Percentiles rank a stretch among this genome's conserved stretches.
These are phyloP conservation scores for Lepeophtheirus nordmannii DNA, from an alignment of 2,888 invertebrate species.

Conservation along the genomic window DNA sequence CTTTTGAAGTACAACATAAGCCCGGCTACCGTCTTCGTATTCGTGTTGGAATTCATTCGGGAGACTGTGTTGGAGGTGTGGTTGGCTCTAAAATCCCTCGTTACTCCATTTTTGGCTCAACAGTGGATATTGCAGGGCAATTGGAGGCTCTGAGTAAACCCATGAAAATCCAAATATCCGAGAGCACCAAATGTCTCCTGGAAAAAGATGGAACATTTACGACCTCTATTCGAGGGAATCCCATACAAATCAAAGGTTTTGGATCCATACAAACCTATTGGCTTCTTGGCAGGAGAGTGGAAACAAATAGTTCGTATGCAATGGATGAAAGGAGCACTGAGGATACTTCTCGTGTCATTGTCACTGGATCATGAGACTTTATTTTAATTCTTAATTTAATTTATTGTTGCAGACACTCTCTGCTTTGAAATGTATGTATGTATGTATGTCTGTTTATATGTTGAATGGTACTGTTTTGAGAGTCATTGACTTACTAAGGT, in stretches of 20 bases:
- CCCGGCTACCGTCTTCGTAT: slow-evolving; percentile 21
- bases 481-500: too few relatives aligned
- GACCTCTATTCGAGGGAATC: neutral
- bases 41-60: slow-evolving; percentile 22
- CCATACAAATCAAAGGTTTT: neutral
- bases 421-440: too few relatives aligned
- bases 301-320: too few relatives aligned
- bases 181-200: neutral
- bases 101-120: slow-evolving; percentile 22
- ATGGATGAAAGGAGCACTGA: too few relatives aligned
- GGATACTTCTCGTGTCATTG: too few relatives aligned
- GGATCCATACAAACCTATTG: slow-evolving; percentile 9
- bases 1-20: slow-evolving; percentile 23
- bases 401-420: too few relatives aligned
- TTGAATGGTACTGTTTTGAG: too few relatives aligned
- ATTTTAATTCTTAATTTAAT: too few relatives aligned
- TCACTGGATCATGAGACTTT: too few relatives aligned
- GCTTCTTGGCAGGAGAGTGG: slow-evolving; percentile 13
- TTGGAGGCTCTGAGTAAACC: slow-evolving; percentile 14
- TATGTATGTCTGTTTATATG: too few relatives aligned
- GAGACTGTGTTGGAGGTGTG: slow-evolving; percentile 18
- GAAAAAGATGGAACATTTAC: slow-evolving; percentile 14
- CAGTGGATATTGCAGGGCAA: slow-evolving; percentile 20
- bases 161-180: slow-evolving; percentile 22
- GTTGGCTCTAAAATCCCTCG: slow-evolving; percentile 21